Percentiles rank a stretch among this genome's conserved stretches.
phyloP scores from a whole-genome alignment of 1,140 invertebrate genomes.

The Lethocerus indicus region DNA sequence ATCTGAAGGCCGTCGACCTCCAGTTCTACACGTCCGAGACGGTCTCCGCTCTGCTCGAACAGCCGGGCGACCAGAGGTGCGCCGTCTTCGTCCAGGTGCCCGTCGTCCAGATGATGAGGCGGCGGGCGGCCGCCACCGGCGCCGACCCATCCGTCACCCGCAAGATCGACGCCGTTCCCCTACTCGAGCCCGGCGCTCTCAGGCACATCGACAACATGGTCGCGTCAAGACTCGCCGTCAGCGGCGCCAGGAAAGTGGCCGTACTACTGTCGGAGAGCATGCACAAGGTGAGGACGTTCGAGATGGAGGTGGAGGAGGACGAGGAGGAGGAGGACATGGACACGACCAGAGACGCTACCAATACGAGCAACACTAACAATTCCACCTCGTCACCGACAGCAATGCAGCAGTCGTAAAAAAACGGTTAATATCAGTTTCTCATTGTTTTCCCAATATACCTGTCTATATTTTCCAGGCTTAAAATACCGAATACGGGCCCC shows the following conservation, averaged over 20 bases:
- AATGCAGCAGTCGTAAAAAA: too few species aligned
- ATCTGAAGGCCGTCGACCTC: too few species aligned
- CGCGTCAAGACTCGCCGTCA: slow-evolving; percentile 58
- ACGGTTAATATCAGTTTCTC: too few species aligned
- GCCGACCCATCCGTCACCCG: slow-evolving; percentile 21
- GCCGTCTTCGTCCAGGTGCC: slow-evolving; percentile 48
- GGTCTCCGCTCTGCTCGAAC: slow-evolving; percentile 54
- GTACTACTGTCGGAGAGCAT: slow-evolving; percentile 64
- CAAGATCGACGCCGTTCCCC: slow-evolving; percentile 25
- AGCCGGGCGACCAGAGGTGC: slow-evolving; percentile 29
- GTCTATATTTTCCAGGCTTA: too few species aligned
- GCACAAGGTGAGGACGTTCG: slow-evolving; percentile 67
- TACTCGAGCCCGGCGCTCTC: slow-evolving; percentile 28
- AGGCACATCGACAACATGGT: slow-evolving; percentile 52
- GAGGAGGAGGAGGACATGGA: slow-evolving; percentile 46
- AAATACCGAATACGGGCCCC: too few species aligned
- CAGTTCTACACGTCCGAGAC: slow-evolving; percentile 69
- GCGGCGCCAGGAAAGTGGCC: slow-evolving; percentile 71
- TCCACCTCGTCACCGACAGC: too few species aligned
- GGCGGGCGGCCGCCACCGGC: slow-evolving; percentile 25
- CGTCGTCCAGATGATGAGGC: too few species aligned
- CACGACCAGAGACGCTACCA: slow-evolving; percentile 1
- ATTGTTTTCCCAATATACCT: too few species aligned
- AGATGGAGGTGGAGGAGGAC: slow-evolving; percentile 84
- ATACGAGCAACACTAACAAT: too few species aligned